Conservation (phyloP, 2,888 invertebrate genomes). For the Hirudinaria manillensis region DNA sequence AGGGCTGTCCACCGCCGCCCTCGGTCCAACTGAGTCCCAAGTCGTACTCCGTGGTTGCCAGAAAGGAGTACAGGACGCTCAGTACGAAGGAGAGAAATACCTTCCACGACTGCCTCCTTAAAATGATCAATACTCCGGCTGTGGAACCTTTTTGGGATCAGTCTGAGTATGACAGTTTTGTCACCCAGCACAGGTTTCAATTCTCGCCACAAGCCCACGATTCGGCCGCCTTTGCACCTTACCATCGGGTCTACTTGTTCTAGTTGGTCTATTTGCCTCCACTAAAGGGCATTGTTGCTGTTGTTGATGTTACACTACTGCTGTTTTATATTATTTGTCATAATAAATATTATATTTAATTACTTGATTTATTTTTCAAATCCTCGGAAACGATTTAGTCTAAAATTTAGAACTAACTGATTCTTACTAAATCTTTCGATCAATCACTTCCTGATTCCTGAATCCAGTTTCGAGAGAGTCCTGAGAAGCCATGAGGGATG, state of each 20-base stretch:
- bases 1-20: neutral
- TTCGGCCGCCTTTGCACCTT: constrained; percentile 20
- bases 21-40: neutral
- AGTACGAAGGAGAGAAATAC: neutral
- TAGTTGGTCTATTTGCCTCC: constrained; percentile 3
- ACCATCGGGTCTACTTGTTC: constrained; percentile 23
- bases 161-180: constrained; percentile 20
- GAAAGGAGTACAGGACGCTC: constrained; percentile 25
- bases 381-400: neutral
- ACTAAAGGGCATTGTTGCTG: no score
- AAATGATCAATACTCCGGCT: constrained; percentile 15
- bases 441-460: neutral
- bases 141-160: constrained; percentile 22
- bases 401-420: neutral
- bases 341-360: neutral
- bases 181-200: constrained; percentile 20
- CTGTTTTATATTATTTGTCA: neutral
- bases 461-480: constrained; percentile 43
- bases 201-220: constrained; percentile 25
- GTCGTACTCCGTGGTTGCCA: neutral
- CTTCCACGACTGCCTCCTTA: constrained; percentile 13
- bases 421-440: neutral
- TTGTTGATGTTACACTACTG: no score
- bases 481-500: constrained; percentile 46
- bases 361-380: neutral